These are phyloP conservation scores for Pterobdella sp. DNA, from an alignment of 2,888 invertebrate genomes.

Conservation along the genomic window DNA sequence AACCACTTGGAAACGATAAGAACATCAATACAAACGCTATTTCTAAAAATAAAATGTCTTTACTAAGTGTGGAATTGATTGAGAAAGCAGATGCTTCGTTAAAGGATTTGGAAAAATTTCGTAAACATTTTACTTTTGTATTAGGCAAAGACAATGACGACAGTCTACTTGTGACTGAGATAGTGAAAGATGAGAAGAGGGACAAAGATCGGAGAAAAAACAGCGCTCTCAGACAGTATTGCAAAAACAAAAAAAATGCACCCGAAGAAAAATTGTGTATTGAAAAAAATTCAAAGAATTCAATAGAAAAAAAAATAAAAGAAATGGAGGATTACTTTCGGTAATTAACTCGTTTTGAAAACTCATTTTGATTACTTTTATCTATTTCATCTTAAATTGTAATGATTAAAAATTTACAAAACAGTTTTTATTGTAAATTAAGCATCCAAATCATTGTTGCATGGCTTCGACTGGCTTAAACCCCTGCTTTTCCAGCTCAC, in stretches of 20 bases:
- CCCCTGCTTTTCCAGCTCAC: constrained; percentile 33
- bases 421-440: neutral
- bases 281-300: neutral
- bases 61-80: neutral
- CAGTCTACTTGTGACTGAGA: neutral
- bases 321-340: neutral
- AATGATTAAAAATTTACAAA: too few species aligned
- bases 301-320: neutral
- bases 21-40: too few species aligned
- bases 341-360: too few species aligned
- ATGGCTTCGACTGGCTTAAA: constrained; percentile 29
- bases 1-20: too few species aligned
- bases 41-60: too few species aligned
- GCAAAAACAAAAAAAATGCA: neutral
- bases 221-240: too few species aligned
- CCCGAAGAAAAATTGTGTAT: neutral
- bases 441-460: constrained; percentile 26
- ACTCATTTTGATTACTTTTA: too few species aligned
- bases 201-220: too few species aligned
- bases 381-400: too few species aligned
- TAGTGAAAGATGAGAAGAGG: neutral
- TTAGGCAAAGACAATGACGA: neutral
- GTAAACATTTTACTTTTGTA: neutral
- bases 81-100: neutral
- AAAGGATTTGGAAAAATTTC: neutral